Evolutionary conservation across 2,113 vertebrate genomes (phyloP).

Genomic region (Phaetusa simplex): DNA sequence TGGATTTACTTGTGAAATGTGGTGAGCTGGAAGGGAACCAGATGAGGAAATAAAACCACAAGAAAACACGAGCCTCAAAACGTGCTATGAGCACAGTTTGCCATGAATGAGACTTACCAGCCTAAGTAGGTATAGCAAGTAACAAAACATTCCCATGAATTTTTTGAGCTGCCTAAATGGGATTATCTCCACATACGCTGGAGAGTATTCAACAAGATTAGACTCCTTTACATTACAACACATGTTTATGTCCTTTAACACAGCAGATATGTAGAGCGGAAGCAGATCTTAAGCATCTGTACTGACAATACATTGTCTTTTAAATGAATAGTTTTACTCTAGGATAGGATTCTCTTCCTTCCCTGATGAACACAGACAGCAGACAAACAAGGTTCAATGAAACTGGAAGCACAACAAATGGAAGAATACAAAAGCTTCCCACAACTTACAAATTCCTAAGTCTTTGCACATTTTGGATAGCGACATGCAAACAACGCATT

Average conservation of each 20-base stretch:
- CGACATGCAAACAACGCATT: not conserved
- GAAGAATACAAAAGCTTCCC: not conserved
- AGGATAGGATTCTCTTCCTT: not conserved
- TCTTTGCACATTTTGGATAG: not conserved
- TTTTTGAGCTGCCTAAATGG: not conserved
- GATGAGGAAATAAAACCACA: not conserved
- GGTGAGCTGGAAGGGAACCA: not conserved
- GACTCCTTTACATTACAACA: not conserved
- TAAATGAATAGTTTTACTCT: not conserved
- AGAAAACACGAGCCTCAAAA: not conserved
- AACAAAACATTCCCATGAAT: not conserved
- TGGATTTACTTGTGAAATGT: not conserved
- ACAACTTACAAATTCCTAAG: not conserved
- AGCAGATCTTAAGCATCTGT: not conserved
- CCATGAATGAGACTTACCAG: not conserved
- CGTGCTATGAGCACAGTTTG: not conserved
- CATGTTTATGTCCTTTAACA: not conserved
- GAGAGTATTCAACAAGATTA: not conserved
- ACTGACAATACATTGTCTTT: not conserved
- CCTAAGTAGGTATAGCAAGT: not conserved
- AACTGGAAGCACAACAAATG: not conserved
- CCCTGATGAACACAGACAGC: not conserved
- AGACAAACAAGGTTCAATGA: not conserved
- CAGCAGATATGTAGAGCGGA: not conserved
- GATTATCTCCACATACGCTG: not conserved